Percentiles rank a stretch among this genome's conserved stretches.
Conservation (phyloP, 2,113 vertebrate genomes). For the Chaetodon trifascialis region DNA sequence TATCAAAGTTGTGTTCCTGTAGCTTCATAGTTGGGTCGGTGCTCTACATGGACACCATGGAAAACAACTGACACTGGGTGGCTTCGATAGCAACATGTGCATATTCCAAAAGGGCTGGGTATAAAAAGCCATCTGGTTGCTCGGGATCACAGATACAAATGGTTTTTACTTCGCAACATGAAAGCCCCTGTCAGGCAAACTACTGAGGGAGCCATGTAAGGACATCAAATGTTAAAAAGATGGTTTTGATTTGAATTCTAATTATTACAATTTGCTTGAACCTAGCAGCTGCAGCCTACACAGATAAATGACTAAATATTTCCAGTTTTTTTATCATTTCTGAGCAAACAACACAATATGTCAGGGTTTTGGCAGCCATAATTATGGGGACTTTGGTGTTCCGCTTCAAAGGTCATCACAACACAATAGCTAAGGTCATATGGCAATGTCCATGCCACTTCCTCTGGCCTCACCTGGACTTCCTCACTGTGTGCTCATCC, state of each 20-base stretch:
- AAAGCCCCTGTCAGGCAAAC: conserved; percentile 51
- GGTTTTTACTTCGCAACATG: conserved; percentile 56
- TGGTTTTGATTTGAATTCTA: conserved; percentile 61
- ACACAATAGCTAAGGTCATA: conserved; percentile 65
- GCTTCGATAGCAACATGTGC: conserved; percentile 52
- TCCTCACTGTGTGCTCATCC: conserved; percentile 66
- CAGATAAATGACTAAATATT: conserved; percentile 38
- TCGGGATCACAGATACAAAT: conserved; percentile 58
- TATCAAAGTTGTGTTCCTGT: not conserved
- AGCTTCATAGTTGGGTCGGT: not conserved
- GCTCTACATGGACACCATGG: conserved; percentile 13
- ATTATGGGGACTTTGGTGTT: conserved; percentile 29
- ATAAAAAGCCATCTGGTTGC: conserved; percentile 62
- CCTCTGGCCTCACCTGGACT: conserved; percentile 65
- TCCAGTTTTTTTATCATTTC: conserved; percentile 35
- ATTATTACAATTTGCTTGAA: conserved; percentile 27
- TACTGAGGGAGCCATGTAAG: conserved; percentile 39
- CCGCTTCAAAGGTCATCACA: conserved; percentile 51
- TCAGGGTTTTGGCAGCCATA: conserved; percentile 31
- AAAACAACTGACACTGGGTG: conserved; percentile 23
- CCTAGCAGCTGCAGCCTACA: conserved; percentile 38
- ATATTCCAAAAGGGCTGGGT: conserved; percentile 29
- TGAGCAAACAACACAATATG: not conserved
- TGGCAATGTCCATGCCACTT: conserved; percentile 50
- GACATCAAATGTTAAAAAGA: conserved; percentile 59